A percentile compares a stretch with the other conserved stretches of the same genome.
These are phyloP conservation scores for Ceratitis capitata DNA, from an alignment of 1,140 invertebrate genomes.

Conservation along the genomic window DNA sequence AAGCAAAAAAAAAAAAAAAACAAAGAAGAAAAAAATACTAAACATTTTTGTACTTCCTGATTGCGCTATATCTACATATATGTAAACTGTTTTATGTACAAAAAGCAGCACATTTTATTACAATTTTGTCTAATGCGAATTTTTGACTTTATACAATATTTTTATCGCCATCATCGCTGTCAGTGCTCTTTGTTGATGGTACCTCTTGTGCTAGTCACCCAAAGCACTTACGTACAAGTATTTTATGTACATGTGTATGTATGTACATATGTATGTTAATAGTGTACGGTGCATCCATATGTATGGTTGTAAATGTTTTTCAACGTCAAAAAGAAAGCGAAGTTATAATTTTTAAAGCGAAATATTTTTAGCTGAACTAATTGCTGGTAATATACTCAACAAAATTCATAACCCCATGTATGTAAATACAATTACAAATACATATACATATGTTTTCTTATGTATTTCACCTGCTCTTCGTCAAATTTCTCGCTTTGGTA, in stretches of 20 bases:
- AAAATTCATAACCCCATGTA: no score
- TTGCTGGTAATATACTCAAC: not conserved
- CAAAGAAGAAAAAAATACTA: not conserved
- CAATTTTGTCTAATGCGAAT: not conserved
- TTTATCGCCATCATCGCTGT: not conserved
- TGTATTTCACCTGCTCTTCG: no score
- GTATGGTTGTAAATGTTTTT: not conserved
- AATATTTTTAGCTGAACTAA: not conserved
- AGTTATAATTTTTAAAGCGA: not conserved
- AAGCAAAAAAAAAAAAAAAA: not conserved
- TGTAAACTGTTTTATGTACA: not conserved
- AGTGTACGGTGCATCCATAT: not conserved
- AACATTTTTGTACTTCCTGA: constrained; percentile 7
- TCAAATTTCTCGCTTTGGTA: no score
- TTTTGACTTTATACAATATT: not conserved
- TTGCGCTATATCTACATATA: not conserved
- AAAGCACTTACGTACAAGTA: not conserved
- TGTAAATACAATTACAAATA: no score
- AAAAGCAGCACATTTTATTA: not conserved
- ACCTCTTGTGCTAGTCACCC: constrained; percentile 12
- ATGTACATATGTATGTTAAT: no score
- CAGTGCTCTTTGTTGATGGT: not conserved
- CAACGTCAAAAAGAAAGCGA: not conserved
- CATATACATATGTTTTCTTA: no score
- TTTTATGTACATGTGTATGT: not conserved